Percentiles rank a stretch among this genome's conserved stretches.
Evolutionary conservation across 1,140 invertebrate genomes (phyloP).

Genomic region (Cyclargus thomasi): DNA sequence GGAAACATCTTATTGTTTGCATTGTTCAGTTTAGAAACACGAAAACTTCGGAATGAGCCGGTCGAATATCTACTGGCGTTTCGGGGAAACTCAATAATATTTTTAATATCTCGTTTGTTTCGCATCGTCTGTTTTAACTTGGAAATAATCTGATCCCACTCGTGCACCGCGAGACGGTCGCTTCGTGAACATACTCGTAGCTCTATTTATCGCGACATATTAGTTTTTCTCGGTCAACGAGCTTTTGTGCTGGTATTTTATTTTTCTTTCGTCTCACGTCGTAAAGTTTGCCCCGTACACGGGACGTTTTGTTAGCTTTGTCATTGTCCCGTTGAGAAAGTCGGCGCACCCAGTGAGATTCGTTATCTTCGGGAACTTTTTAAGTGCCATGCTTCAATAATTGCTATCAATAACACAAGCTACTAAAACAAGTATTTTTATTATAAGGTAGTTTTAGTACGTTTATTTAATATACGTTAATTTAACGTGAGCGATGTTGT

Average conservation of each 20-base stretch:
- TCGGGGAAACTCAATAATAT: background rate
- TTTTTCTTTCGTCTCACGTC: background rate
- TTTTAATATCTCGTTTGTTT: background rate
- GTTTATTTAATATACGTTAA: too few species aligned
- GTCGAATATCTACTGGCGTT: background rate
- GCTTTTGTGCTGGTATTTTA: background rate
- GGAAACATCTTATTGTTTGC: slow-evolving; percentile 1
- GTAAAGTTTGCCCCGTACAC: background rate
- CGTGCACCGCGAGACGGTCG: background rate
- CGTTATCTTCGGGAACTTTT: too few species aligned
- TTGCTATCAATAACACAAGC: too few species aligned
- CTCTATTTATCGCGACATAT: background rate
- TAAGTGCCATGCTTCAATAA: too few species aligned
- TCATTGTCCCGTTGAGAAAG: background rate
- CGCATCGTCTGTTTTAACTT: background rate
- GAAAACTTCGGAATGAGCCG: background rate
- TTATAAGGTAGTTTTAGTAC: too few species aligned
- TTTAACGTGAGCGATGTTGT: too few species aligned
- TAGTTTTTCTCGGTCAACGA: background rate
- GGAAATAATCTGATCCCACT: background rate
- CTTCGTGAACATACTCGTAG: background rate
- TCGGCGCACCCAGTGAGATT: background rate
- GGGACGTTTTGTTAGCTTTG: background rate
- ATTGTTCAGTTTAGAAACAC: slow-evolving; percentile 1
- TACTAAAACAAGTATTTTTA: too few species aligned